These are phyloP conservation scores for Sisyra terminalis DNA, from an alignment of 2,888 invertebrate species.

Conservation along the genomic window DNA sequence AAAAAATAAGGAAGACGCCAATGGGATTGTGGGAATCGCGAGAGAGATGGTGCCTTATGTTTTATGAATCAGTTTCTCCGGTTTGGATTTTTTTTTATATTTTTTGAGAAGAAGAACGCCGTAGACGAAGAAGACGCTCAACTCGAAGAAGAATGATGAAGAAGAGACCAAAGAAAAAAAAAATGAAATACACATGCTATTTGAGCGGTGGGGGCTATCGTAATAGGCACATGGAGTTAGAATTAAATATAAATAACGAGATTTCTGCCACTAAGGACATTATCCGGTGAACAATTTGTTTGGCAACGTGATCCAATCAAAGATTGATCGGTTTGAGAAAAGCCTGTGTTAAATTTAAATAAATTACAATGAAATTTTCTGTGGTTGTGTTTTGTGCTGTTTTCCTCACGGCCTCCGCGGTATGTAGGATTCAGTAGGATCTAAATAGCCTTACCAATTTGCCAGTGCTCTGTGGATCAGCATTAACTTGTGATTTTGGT, in stretches of 20 bases:
- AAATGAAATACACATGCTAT: no score
- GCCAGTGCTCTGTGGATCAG: no score
- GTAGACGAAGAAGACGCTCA: no score
- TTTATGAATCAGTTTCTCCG: conserved; percentile 4
- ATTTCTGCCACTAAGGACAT: conserved; percentile 3
- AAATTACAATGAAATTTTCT: conserved; percentile 2
- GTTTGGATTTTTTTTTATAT: no score
- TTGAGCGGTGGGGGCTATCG: neutral
- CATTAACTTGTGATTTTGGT: no score
- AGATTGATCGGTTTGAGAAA: neutral
- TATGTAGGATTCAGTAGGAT: no score
- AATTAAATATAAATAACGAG: conserved; percentile 1
- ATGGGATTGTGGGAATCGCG: neutral
- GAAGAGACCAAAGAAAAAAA: no score
- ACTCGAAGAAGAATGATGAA: no score
- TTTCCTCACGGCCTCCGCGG: no score
- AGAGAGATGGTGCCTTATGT: neutral
- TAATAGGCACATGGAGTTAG: neutral
- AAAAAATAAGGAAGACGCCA: neutral
- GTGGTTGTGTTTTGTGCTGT: conserved; percentile 1
- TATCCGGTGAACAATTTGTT: neutral
- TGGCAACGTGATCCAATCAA: neutral
- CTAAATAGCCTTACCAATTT: no score
- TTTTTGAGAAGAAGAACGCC: no score
- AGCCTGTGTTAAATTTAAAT: neutral